These are phyloP conservation scores for Sebastes glaucus DNA, from an alignment of 2,797 vertebrate species.

Conservation along the genomic window DNA sequence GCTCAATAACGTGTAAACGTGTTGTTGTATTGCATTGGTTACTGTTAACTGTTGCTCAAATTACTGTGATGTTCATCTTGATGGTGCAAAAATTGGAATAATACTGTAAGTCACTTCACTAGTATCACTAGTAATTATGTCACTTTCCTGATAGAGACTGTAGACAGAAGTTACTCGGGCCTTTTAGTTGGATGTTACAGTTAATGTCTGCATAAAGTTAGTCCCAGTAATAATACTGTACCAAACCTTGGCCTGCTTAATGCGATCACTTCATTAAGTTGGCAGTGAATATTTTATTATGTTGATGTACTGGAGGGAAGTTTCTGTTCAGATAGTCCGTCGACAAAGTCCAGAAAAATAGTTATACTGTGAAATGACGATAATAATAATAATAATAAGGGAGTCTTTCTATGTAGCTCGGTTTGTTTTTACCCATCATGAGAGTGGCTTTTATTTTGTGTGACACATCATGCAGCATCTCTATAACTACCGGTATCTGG, in stretches of 20 bases:
- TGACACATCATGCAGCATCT: neutral
- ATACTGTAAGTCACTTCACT: neutral
- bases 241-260: neutral
- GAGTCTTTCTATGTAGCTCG: constrained; percentile 6
- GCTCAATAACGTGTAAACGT: neutral
- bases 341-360: neutral
- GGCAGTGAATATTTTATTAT: neutral
- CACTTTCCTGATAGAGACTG: neutral
- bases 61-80: constrained; percentile 17
- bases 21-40: constrained; percentile 7
- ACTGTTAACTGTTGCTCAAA: constrained; percentile 29
- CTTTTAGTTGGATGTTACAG: neutral
- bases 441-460: neutral
- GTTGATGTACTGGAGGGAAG: neutral
- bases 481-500: neutral
- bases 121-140: neutral
- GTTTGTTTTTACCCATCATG: constrained; percentile 5
- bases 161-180: neutral
- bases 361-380: constrained; percentile 11
- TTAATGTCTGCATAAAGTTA: neutral
- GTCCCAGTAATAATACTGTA: neutral
- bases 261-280: neutral
- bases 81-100: neutral
- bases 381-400: no score
- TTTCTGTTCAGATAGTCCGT: neutral